Evolutionary conservation across 2,113 vertebrate genomes (phyloP), one percentile per base, ranked within the genome.

Genomic region (Eonycteris spelaea): DNA sequence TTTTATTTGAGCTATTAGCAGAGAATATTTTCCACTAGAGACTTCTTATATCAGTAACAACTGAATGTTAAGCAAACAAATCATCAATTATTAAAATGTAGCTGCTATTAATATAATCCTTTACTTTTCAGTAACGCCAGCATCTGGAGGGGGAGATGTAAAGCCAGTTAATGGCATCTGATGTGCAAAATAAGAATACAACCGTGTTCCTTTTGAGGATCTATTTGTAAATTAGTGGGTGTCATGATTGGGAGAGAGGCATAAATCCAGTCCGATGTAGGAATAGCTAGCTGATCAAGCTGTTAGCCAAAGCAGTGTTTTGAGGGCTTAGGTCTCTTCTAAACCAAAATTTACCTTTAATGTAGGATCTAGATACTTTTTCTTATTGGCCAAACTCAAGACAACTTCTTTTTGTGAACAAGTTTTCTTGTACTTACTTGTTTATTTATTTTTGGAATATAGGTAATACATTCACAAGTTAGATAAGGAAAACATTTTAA

Each of bases 11-110:
- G 88, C 70, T 77, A 96, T 97, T 97, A 97, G 68, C 86, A 57
- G 78, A 95, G 95, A 91, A 83, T 96, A 96, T 95, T 97, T 97
- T 96, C 88, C 95, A 97, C 96, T 71, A 55, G 97, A 97, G 97
- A 97, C 82, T 94, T 90, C 86, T 95, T 97, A 87, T 26, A 91
- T 90, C 91, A 96, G 77, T 71, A 95, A 86, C 96, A 96, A 93
- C 95, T 68, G 83, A 96, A 87, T 2, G 55, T 97, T 96, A 97
- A 97, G 45, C 89, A 97, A 97, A 97, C 93, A 97, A 79, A 94
- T 95, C 45, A 96, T 97, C 89, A 96, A 95, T 97, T 97, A 97
- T 97, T 97, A 91, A 98, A 82, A 84, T 18, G 24, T 18, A 89
- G 78, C 67, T 83, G 94, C 77, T 90, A 65, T 97, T 97, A 95